Percentiles rank a stretch among this genome's conserved stretches.
Evolutionary conservation across 2,797 vertebrate species (phyloP).

Genomic region (Bryconaethiops microstoma): DNA sequence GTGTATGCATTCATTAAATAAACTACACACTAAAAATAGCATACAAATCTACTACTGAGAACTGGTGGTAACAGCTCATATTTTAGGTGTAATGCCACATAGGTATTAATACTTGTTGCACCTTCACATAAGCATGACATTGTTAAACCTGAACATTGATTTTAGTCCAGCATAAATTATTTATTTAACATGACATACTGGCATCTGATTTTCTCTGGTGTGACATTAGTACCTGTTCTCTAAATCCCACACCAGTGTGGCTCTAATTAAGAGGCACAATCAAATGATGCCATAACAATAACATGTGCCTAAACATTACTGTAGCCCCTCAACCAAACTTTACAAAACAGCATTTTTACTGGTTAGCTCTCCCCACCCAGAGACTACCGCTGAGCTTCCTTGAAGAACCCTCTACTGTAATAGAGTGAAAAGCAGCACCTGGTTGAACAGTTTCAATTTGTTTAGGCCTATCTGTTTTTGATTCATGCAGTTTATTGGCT

Average conservation of each 20-base stretch:
- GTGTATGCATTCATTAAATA: too few relatives aligned
- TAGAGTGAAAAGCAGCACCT: background rate
- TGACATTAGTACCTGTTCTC: background rate
- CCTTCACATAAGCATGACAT: background rate
- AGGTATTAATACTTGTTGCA: too few relatives aligned
- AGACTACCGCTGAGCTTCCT: background rate
- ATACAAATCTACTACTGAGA: too few relatives aligned
- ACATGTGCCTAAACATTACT: background rate
- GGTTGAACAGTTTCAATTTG: background rate
- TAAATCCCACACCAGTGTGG: background rate
- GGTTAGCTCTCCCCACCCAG: background rate
- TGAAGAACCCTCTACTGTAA: background rate
- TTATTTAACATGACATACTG: background rate
- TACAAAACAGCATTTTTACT: background rate
- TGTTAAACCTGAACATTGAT: background rate
- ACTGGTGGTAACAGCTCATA: too few relatives aligned
- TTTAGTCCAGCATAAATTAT: background rate
- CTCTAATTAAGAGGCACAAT: background rate
- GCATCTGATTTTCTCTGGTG: background rate
- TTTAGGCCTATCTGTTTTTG: background rate
- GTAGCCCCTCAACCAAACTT: background rate
- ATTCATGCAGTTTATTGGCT: background rate
- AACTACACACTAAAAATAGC: too few relatives aligned
- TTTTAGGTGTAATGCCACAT: too few relatives aligned
- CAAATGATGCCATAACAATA: background rate